Conservation (phyloP, 2,797 vertebrate species). For the Brachyrhaphis roseni region DNA sequence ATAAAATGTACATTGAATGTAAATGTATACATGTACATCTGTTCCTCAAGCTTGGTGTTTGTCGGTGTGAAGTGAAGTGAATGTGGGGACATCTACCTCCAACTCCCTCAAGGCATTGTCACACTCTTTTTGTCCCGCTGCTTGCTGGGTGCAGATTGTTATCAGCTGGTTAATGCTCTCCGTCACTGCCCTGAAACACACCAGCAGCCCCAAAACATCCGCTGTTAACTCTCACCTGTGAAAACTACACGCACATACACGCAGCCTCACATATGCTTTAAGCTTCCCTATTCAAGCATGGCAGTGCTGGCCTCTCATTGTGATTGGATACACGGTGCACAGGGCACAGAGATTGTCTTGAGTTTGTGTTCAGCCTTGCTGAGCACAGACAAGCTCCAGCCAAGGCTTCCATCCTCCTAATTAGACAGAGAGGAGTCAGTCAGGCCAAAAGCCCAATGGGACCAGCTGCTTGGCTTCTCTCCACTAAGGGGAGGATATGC, state of each 20-base stretch:
- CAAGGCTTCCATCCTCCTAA: conserved; percentile 79
- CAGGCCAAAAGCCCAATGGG: conserved; percentile 75
- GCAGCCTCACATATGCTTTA: conserved; percentile 51
- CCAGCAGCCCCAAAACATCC: conserved; percentile 37
- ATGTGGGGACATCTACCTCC: conserved; percentile 83
- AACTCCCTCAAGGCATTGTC: conserved; percentile 96
- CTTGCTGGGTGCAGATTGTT: conserved; percentile 96
- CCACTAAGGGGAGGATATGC: conserved; percentile 50
- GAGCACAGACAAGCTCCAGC: conserved; percentile 73
- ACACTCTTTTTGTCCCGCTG: conserved; percentile 97
- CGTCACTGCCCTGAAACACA: conserved; percentile 91
- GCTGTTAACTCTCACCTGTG: conserved; percentile 54
- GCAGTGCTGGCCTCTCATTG: conserved; percentile 43
- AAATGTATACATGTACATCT: conserved; percentile 12
- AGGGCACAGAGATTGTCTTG: conserved; percentile 58
- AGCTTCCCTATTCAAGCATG: conserved; percentile 38
- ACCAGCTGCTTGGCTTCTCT: conserved; percentile 69
- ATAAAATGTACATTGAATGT: conserved; percentile 1
- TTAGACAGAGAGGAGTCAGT: conserved; percentile 82
- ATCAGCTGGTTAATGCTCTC: conserved; percentile 99
- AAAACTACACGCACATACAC: conserved; percentile 32
- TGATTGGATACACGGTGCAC: conserved; percentile 42
- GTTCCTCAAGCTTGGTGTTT: conserved; percentile 18
- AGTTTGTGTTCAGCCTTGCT: conserved; percentile 74
- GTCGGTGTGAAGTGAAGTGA: conserved; percentile 27